Percentiles rank a stretch among this genome's conserved stretches.
These are phyloP conservation scores for Papilio protenor DNA, from an alignment of 2,888 invertebrate genomes.

Conservation along the genomic window DNA sequence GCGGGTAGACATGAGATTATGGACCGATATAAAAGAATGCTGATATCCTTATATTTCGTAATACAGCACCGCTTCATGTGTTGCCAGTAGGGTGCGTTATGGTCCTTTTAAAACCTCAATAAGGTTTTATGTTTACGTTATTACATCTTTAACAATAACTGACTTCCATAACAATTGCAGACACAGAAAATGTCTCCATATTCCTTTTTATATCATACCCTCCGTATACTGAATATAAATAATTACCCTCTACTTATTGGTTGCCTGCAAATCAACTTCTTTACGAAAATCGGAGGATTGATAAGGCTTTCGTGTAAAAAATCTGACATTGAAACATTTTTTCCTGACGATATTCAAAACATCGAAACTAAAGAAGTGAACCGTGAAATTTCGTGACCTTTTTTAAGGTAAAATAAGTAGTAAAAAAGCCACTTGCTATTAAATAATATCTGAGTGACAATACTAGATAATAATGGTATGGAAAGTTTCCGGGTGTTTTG, in stretches of 20 bases:
- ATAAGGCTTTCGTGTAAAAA: neutral
- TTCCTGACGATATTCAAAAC: constrained; percentile 11
- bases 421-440: neutral
- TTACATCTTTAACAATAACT: constrained; percentile 17
- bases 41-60: constrained; percentile 25
- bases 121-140: constrained; percentile 8
- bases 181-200: neutral
- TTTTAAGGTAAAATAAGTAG: neutral
- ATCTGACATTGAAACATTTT: neutral
- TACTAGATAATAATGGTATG: neutral
- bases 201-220: neutral
- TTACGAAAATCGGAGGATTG: neutral
- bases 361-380: constrained; percentile 16
- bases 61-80: constrained; percentile 1
- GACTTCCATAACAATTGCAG: constrained; percentile 2
- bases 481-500: neutral
- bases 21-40: constrained; percentile 32
- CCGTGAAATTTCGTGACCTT: constrained; percentile 3
- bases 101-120: neutral
- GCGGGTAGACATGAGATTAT: constrained; percentile 36
- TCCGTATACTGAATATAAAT: neutral
- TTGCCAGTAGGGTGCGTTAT: neutral
- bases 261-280: neutral
- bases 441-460: neutral
- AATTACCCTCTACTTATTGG: neutral